Base-by-base conservation (phyloP, 2,888 invertebrate genomes). In the Cinara cedri region DNA sequence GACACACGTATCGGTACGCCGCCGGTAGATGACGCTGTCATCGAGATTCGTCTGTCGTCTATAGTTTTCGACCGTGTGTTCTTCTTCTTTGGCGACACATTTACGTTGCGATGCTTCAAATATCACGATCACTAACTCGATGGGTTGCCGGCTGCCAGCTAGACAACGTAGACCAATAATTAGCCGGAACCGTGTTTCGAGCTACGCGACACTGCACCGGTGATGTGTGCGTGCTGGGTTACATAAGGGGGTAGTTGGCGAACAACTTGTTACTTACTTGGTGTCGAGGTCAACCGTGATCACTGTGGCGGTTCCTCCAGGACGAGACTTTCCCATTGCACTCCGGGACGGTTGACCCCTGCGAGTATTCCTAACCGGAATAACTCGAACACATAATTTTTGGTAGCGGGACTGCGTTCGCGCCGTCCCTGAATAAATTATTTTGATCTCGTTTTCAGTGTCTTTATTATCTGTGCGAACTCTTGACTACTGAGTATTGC, bases 311-410 rank as follows among this genome's bases (percentile, higher is more conserved):
- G 90, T 89, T 89, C 88, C 89, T 88, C 90, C 90, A 89, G 89
- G 89, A 87, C 85, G 90, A 91, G 90, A 88, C 90, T 88, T 86
- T 87, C 86, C 88, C 91, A 90, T 91, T 91, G 91, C 91, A 91
- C 91, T 87, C 85, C 87, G 91, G 88, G 87, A 87, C 88, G 89
- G 91, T 89, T 91, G 91, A 91, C 90, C 88, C 89, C 88, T 90
- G 91, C 90, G 90, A 90, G 90, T 90, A 88, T 88, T 89, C 89
- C 90, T 90, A 90, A 90, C 89, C 90, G 88, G 90, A 89, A 88
- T 89, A 90, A 89, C 90, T 90, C 90, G 90, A 89, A 63, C 82
- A 81, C 81, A 81, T 81, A 81, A 81, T 81, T 81, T 81, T 81
- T 81, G 81, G 81, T 72, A 81, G 81, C 72, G 72, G 81, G 81